These are phyloP conservation scores for Rhabdomys dilectus DNA, from an alignment of 2,113 vertebrate species.

Conservation along the genomic window DNA sequence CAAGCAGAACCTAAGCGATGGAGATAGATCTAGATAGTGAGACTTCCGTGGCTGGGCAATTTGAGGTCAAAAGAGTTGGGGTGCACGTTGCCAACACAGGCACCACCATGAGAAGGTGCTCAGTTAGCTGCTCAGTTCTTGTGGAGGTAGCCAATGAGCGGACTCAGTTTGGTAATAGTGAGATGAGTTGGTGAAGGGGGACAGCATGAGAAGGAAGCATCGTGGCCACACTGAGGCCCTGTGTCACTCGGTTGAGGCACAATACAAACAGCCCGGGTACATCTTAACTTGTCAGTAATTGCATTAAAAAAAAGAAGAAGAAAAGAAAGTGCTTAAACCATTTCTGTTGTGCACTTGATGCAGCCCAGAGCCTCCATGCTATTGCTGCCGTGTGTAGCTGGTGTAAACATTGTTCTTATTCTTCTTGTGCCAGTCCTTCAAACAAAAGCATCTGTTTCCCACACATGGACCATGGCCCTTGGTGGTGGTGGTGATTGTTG, in stretches of 20 bases:
- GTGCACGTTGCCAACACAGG: not conserved
- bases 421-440: not conserved
- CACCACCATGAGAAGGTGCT: not conserved
- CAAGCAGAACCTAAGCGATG: not conserved
- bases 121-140: not conserved
- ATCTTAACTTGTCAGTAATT: not conserved
- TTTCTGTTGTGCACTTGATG: not conserved
- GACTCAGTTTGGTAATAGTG: not conserved
- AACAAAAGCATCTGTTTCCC: no score
- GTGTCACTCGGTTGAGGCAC: rapidly evolving
- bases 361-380: not conserved
- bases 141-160: not conserved
- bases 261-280: rapidly evolving
- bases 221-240: rapidly evolving
- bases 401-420: not conserved
- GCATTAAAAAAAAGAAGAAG: no score
- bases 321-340: not conserved
- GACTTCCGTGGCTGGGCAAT: not conserved
- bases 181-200: not conserved
- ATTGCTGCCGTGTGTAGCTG: not conserved
- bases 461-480: no score
- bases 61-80: rapidly evolving
- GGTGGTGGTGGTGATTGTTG: not conserved
- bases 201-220: not conserved
- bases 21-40: rapidly evolving